Evolutionary conservation across 2,888 invertebrate genomes (phyloP).

Genomic region (Bruchidius siliquastri): DNA sequence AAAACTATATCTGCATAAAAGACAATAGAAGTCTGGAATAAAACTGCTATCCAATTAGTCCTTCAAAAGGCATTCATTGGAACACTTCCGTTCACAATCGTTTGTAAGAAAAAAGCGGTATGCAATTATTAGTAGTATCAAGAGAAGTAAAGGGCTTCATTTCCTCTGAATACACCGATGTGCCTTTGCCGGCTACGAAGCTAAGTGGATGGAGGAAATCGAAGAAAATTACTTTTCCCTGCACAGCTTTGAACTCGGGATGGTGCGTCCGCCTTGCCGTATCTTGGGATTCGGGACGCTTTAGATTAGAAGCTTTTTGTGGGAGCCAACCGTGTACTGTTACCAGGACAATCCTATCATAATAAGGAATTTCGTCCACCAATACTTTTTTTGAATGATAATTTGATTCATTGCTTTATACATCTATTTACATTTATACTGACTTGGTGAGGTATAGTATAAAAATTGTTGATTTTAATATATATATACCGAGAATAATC

Average conservation of each 20-base stretch:
- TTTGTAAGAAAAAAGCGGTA: not conserved
- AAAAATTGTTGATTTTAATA: too few relatives aligned
- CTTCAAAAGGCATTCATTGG: too few relatives aligned
- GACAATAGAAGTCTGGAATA: too few relatives aligned
- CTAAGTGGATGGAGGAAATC: not conserved
- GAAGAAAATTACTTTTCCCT: not conserved
- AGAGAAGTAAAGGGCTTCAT: not conserved
- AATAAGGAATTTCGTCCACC: too few relatives aligned
- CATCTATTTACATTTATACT: too few relatives aligned
- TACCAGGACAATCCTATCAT: not conserved
- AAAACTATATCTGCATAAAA: too few relatives aligned
- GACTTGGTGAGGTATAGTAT: too few relatives aligned
- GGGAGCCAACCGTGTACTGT: not conserved
- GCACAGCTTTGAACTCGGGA: not conserved
- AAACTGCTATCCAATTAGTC: too few relatives aligned
- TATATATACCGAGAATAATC: too few relatives aligned
- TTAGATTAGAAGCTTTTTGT: not conserved
- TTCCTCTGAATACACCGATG: not conserved
- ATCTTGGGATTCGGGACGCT: not conserved
- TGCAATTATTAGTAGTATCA: not conserved
- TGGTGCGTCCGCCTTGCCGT: not conserved
- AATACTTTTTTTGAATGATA: too few relatives aligned
- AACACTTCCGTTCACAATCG: not conserved
- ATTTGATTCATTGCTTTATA: too few relatives aligned
- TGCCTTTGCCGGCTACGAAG: not conserved